These are phyloP conservation scores for Cotesia vestalis DNA, from an alignment of 1,140 invertebrate genomes.

Conservation along the genomic window DNA sequence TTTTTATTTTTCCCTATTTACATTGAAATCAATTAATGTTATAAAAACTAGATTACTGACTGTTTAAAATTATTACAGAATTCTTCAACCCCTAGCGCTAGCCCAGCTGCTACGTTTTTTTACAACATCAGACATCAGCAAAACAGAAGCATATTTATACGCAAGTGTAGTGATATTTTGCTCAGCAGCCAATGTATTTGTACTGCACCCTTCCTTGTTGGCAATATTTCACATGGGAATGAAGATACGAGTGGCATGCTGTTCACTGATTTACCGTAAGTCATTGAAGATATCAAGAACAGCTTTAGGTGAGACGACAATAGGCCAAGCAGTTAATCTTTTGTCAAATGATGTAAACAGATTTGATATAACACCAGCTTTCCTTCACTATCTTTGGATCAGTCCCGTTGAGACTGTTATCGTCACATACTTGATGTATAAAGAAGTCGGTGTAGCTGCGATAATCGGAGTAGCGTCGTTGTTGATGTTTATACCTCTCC, in stretches of 20 bases:
- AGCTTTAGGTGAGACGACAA: constrained; percentile 80
- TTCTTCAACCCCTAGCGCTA: constrained; percentile 75
- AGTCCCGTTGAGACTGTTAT: constrained; percentile 81
- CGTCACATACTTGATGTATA: constrained; percentile 80
- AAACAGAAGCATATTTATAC: constrained; percentile 73
- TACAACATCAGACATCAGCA: constrained; percentile 65
- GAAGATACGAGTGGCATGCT: constrained; percentile 80
- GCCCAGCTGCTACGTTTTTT: constrained; percentile 77
- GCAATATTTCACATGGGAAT: constrained; percentile 76
- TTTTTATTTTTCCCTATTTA: too few relatives aligned
- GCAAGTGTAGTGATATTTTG: constrained; percentile 76
- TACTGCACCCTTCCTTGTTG: constrained; percentile 83
- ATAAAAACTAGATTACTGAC: constrained; percentile 49
- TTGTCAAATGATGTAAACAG: constrained; percentile 85
- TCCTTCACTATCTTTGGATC: constrained; percentile 75
- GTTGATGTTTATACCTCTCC: constrained; percentile 84
- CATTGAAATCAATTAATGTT: constrained; percentile 61
- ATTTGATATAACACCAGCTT: constrained; percentile 74
- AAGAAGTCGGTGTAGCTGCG: constrained; percentile 75
- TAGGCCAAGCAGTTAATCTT: constrained; percentile 88
- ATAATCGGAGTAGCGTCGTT: constrained; percentile 82
- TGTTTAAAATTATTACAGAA: constrained; percentile 73
- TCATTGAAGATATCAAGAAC: constrained; percentile 70
- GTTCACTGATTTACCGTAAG: constrained; percentile 85
- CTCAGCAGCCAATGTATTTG: constrained; percentile 69